A percentile compares a stretch with the other conserved stretches of the same genome.
Evolutionary conservation across 1,140 invertebrate species (phyloP).

Genomic region (Lucilia cuprina): DNA sequence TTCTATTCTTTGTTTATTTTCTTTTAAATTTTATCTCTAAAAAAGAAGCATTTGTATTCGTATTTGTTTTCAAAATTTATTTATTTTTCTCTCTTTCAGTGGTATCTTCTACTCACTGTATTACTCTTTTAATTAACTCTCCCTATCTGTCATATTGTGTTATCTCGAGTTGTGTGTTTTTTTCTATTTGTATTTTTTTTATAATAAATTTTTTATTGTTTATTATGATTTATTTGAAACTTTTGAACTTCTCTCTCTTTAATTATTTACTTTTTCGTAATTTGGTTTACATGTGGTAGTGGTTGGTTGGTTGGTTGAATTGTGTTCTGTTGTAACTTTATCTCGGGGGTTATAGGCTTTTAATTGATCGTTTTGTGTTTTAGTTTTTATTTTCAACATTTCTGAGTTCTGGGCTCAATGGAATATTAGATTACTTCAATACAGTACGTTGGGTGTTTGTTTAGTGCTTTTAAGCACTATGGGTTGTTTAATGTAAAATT

Average conservation of each 20-base stretch:
- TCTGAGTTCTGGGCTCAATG: not conserved
- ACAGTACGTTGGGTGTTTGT: too few species aligned
- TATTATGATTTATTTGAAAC: slow-evolving; percentile 42
- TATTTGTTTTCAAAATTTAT: not conserved
- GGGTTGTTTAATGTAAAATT: not conserved
- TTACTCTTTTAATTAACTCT: not conserved
- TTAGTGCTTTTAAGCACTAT: not conserved
- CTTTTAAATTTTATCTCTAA: not conserved
- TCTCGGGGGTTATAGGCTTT: slow-evolving; percentile 20
- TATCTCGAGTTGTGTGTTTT: not conserved
- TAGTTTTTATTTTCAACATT: slow-evolving; percentile 19
- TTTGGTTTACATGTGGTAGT: not conserved
- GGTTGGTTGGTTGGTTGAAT: not conserved
- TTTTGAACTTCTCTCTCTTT: slow-evolving; percentile 41
- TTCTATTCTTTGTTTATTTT: not conserved
- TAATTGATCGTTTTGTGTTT: slow-evolving; percentile 26
- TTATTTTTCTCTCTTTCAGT: not conserved
- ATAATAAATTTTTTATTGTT: slow-evolving; percentile 10
- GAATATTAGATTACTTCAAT: not conserved
- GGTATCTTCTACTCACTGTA: not conserved
- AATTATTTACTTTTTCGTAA: not conserved
- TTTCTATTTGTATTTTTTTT: slow-evolving; percentile 36
- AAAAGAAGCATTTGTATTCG: not conserved
- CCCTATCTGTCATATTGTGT: not conserved
- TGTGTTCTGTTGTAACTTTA: not conserved